phyloP scores from a whole-genome alignment of 2,888 invertebrate species.

The Andrena camellia region DNA sequence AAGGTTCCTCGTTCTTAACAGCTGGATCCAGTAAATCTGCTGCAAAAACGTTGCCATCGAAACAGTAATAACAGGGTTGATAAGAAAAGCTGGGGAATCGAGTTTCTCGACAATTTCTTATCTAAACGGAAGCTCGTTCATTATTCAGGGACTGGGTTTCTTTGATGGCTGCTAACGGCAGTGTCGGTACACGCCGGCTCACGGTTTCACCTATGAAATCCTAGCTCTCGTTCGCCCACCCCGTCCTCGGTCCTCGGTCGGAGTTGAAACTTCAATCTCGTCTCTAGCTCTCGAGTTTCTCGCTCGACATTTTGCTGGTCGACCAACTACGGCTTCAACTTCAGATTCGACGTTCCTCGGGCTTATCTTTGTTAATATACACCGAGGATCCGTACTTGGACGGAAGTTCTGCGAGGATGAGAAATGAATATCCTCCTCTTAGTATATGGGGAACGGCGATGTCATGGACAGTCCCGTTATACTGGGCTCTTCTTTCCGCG shows the following conservation, averaged over 20 bases:
- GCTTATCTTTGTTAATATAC: constrained; percentile 68
- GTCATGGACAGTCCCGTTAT: background rate
- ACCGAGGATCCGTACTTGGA: constrained; percentile 44
- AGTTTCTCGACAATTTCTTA: constrained; percentile 3
- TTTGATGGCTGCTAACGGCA: constrained; percentile 37
- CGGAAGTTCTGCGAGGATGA: constrained; percentile 47
- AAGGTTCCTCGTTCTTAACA: too few species aligned
- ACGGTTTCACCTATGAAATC: constrained; percentile 49
- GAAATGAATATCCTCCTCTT: constrained; percentile 46
- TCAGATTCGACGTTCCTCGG: constrained; percentile 33
- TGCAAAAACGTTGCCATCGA: constrained; percentile 1
- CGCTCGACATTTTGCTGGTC: constrained; percentile 60
- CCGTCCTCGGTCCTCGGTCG: constrained; percentile 32
- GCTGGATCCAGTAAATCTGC: background rate
- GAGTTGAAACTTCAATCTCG: constrained; percentile 58
- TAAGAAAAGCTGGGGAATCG: constrained; percentile 4
- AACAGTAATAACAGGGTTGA: background rate
- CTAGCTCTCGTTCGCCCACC: constrained; percentile 10
- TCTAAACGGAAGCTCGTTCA: constrained; percentile 31
- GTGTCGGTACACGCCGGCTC: constrained; percentile 21
- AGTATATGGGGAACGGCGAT: background rate
- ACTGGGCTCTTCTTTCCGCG: background rate
- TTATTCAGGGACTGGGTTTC: constrained; percentile 35
- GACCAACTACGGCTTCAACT: constrained; percentile 48
- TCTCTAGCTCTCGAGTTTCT: constrained; percentile 52